Base-by-base conservation (phyloP, 2,113 vertebrate species). In the Zosterops pallidus region DNA sequence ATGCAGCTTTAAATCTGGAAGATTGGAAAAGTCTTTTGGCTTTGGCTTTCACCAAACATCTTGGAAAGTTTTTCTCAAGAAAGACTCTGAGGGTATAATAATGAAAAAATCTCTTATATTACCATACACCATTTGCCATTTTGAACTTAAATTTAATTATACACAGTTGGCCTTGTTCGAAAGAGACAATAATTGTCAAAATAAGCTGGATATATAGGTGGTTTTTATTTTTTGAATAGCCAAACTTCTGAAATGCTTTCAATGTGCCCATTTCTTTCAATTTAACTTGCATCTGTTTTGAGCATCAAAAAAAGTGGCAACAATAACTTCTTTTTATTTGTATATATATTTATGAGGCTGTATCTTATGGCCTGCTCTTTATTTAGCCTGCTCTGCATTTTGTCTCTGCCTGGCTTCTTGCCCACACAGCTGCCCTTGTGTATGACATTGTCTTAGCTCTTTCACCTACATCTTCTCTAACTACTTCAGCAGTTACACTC, bases 391-490 rank as follows among this genome's bases (percentile, higher is more conserved):
- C 41, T 91, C 52, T 92, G 47, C 39, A 31, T 92, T 94, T 96
- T 92, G 24, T 90, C 72, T 93, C 42, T 75, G 31, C 44, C 52
- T 97, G 95, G 79, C 76, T 90, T 33, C 56, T 80, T 92, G 92
- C 83, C 79, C 86, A 96, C 60, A 78, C 80, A 89, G 89, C 86
- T 96, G 86, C 80, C 92, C 89, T 94, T 86, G 76, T 94, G 52
- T 71, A 82, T 94, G 95, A 88, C 79, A 81, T 90, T 93, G 79
- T 63, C 92, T 83, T 90, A 77, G 83, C 86, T 94, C 89, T 94
- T 95, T 92, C 79, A 94, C 89, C 86, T 92, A 77, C 60, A 60
- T 92, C 82, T 83, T 94, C 39, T 83, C 50, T 69, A 86, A 69
- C 55, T 74, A 19, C 50, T 74, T 86, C 64, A 90, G 52, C 60